Evolutionary conservation across 23 tunicate species (phyloP).

Genomic region (Styela clava): DNA sequence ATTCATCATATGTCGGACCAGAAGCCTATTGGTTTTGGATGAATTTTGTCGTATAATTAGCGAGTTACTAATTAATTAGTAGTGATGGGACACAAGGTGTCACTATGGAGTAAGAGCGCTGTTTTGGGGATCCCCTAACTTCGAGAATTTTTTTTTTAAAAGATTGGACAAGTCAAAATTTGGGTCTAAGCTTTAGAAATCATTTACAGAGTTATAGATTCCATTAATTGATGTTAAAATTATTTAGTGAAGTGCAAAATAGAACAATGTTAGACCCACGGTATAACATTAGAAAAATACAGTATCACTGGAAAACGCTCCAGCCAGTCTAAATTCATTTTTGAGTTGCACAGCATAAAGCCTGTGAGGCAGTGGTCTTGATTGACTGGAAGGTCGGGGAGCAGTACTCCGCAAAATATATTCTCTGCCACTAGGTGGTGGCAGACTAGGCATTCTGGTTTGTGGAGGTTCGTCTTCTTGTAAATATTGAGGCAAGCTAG

Average conservation of each 20-base stretch:
- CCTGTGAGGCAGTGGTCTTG: constrained; percentile 77
- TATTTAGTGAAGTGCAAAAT: neutral
- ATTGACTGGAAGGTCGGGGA: constrained; percentile 38
- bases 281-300: constrained; percentile 61
- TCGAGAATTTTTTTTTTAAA: too few relatives aligned
- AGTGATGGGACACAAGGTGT: too few relatives aligned
- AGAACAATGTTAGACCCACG: neutral
- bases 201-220: too few relatives aligned
- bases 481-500: neutral
- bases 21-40: too few relatives aligned
- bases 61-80: too few relatives aligned
- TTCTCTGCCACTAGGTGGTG: constrained; percentile 72
- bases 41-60: too few relatives aligned
- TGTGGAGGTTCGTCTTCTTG: neutral
- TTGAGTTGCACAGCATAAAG: constrained; percentile 69
- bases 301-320: constrained; percentile 66
- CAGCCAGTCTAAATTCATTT: constrained; percentile 80
- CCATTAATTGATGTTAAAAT: too few relatives aligned
- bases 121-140: too few relatives aligned
- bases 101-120: too few relatives aligned
- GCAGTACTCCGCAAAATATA: constrained; percentile 63
- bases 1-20: too few relatives aligned
- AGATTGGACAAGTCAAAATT: too few relatives aligned
- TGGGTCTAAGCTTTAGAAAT: too few relatives aligned
- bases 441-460: constrained; percentile 25